These are phyloP conservation scores for Forbesichthys agassizii DNA, from an alignment of 2,113 vertebrate genomes.

Conservation along the genomic window DNA sequence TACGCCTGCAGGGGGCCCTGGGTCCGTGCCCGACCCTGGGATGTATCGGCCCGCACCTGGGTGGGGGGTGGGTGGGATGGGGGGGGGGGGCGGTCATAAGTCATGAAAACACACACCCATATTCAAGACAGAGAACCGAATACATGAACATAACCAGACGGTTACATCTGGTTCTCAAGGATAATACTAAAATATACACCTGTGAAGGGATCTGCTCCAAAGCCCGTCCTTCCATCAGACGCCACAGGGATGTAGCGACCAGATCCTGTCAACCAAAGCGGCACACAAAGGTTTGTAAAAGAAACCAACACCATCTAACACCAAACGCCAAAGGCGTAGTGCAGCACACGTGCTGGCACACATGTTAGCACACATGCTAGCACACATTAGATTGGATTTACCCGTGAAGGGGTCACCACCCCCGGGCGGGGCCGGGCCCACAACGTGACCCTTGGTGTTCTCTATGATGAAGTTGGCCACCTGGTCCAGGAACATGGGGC, in stretches of 20 bases:
- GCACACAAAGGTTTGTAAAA: not conserved
- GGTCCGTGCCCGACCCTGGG: slow-evolving; percentile 77
- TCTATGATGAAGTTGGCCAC: slow-evolving; percentile 98
- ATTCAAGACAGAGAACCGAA: no score
- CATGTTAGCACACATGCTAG: not conserved
- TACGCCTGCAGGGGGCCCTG: slow-evolving; percentile 55
- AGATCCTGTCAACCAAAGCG: slow-evolving; percentile 57
- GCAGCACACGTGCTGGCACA: not conserved
- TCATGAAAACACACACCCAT: not conserved
- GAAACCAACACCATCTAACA: not conserved
- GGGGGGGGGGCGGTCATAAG: no score
- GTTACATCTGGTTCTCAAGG: no score
- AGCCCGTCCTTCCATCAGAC: slow-evolving; percentile 32
- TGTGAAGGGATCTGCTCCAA: slow-evolving; percentile 78
- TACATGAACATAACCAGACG: no score
- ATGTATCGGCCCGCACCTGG: slow-evolving; percentile 91
- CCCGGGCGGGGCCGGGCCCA: slow-evolving; percentile 72
- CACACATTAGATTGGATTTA: slow-evolving; percentile 53
- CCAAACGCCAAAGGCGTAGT: not conserved
- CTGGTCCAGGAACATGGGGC: slow-evolving; percentile 95
- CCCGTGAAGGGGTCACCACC: slow-evolving; percentile 93
- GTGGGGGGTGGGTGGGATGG: no score
- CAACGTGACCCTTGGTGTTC: slow-evolving; percentile 90
- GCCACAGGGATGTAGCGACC: slow-evolving; percentile 77
- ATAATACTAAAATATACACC: slow-evolving; percentile 47